Conservation (phyloP, 2,113 vertebrate genomes). For the Festucalex cinctus region DNA sequence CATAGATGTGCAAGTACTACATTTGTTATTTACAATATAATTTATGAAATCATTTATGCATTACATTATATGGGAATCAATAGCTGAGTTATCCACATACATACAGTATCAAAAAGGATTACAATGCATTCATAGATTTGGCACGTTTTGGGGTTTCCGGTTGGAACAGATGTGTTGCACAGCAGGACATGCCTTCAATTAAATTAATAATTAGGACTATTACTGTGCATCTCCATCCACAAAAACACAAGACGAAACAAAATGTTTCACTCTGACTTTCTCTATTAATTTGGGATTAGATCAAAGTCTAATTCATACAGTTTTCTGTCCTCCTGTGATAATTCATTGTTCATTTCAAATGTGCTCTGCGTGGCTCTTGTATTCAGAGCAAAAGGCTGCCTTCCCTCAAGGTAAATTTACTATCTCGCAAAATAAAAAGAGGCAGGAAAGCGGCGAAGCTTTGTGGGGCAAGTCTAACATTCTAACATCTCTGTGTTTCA, state of each 20-base stretch:
- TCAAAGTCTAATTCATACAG: slow-evolving; percentile 24
- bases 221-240: background rate
- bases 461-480: slow-evolving; percentile 70
- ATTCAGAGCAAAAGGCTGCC: slow-evolving; percentile 58
- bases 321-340: slow-evolving; percentile 42
- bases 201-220: background rate
- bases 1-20: too few relatives aligned
- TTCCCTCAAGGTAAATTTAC: slow-evolving; percentile 71
- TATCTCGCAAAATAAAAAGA: slow-evolving; percentile 40
- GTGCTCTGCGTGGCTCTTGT: slow-evolving; percentile 43
- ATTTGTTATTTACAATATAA: background rate
- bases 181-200: background rate
- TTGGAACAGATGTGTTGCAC: background rate
- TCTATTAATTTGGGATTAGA: background rate
- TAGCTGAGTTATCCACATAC: background rate
- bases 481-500: slow-evolving; percentile 75
- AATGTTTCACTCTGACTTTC: slow-evolving; percentile 5
- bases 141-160: background rate
- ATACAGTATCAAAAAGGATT: background rate
- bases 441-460: slow-evolving; percentile 40
- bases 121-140: background rate
- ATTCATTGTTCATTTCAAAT: slow-evolving; percentile 53
- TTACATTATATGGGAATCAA: too few relatives aligned
- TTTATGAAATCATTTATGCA: background rate
- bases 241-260: background rate